Percentiles rank a stretch among this genome's conserved stretches.
Evolutionary conservation across 2,888 invertebrate species (phyloP).

Genomic region (Hypsopygia costalis): DNA sequence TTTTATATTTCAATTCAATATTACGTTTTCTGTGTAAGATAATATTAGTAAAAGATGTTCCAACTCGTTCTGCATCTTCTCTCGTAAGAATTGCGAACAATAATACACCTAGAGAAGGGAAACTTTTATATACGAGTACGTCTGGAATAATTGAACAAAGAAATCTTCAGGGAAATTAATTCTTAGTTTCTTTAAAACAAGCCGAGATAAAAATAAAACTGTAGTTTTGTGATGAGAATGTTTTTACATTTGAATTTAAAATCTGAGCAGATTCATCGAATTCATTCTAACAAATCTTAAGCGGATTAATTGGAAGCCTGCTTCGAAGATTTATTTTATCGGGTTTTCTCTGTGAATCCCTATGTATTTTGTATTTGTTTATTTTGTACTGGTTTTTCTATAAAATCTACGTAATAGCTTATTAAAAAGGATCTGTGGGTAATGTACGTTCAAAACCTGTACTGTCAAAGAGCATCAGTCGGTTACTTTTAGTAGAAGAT

Average conservation of each 20-base stretch:
- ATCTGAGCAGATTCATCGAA: constrained; percentile 7
- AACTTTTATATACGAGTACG: constrained; percentile 16
- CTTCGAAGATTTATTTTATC: constrained; percentile 9
- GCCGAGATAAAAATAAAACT: constrained; percentile 16
- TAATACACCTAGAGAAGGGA: constrained; percentile 13
- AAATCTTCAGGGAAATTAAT: constrained; percentile 38
- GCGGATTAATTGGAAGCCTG: constrained; percentile 9
- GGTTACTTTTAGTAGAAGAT: too few relatives aligned
- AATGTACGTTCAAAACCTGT: too few relatives aligned
- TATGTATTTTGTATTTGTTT: neutral
- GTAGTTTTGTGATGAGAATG: constrained; percentile 7
- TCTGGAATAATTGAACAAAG: constrained; percentile 27
- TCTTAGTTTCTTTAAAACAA: constrained; percentile 18
- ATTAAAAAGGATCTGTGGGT: too few relatives aligned
- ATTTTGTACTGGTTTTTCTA: constrained; percentile 1
- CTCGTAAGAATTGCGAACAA: constrained; percentile 7
- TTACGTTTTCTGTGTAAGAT: constrained; percentile 1
- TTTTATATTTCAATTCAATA: too few relatives aligned
- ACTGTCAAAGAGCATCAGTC: too few relatives aligned
- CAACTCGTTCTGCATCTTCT: constrained; percentile 1
- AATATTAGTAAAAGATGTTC: constrained; percentile 7
- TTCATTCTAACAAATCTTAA: constrained; percentile 10
- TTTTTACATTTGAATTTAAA: constrained; percentile 11
- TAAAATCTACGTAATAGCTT: too few relatives aligned
- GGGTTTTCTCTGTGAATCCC: constrained; percentile 1